Evolutionary conservation across 2,888 invertebrate species (phyloP).

Genomic region (Byasa hedistus): DNA sequence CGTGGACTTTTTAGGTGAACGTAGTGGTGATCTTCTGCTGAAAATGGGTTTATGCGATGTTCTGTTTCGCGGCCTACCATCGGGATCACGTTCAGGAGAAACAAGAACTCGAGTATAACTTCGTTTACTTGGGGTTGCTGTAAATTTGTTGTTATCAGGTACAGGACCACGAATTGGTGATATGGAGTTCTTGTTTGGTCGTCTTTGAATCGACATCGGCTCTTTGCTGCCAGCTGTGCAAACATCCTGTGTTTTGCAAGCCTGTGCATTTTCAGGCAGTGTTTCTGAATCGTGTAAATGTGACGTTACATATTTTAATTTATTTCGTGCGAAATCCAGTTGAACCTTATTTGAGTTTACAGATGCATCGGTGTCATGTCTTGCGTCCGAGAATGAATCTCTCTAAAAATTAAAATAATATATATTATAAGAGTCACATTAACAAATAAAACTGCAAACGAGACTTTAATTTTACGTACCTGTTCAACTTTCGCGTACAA

Average conservation of each 20-base stretch:
- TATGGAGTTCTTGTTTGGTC: slow-evolving; percentile 52
- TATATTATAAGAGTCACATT: not conserved
- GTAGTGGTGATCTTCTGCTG: slow-evolving; percentile 52
- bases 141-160: slow-evolving; percentile 1
- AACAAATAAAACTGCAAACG: not conserved
- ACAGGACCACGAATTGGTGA: slow-evolving; percentile 36
- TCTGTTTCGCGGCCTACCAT: slow-evolving; percentile 41
- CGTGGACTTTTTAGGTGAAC: slow-evolving; percentile 48
- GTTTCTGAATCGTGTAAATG: slow-evolving; percentile 51
- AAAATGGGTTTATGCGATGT: slow-evolving; percentile 50
- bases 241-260: slow-evolving; percentile 54
- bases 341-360: slow-evolving; percentile 42
- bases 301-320: slow-evolving; percentile 54
- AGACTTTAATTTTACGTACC: slow-evolving; percentile 52
- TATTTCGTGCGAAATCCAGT: slow-evolving; percentile 57
- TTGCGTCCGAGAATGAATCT: slow-evolving; percentile 45
- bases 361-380: slow-evolving; percentile 34
- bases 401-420: slow-evolving; percentile 50
- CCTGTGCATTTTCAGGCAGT: slow-evolving; percentile 63
- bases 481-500: slow-evolving; percentile 83
- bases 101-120: slow-evolving; percentile 66
- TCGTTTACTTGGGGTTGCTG: slow-evolving; percentile 37
- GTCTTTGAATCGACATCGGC: slow-evolving; percentile 67
- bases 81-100: slow-evolving; percentile 56
- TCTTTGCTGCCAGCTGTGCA: slow-evolving; percentile 65